A percentile compares a stretch with the other conserved stretches of the same genome.
These are phyloP conservation scores for Neotoxoptera formosana DNA, from an alignment of 1,140 invertebrate species.

Conservation along the genomic window DNA sequence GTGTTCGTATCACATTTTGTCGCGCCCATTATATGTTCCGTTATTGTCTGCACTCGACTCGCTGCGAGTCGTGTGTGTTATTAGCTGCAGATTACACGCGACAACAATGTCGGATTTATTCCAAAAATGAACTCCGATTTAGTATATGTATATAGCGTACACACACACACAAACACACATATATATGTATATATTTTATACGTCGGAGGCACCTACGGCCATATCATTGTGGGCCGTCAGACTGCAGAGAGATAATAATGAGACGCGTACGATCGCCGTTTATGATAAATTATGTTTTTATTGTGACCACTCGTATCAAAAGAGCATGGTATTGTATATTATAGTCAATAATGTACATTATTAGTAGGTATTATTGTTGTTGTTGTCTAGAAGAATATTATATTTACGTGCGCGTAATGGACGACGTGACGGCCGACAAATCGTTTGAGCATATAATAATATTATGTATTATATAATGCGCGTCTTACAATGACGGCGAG, in stretches of 20 bases:
- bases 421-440: constrained; percentile 31
- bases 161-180: too few relatives aligned
- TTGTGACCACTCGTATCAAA: constrained; percentile 46
- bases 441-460: background rate
- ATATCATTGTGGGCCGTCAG: background rate
- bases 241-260: constrained; percentile 11
- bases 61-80: background rate
- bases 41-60: constrained; percentile 54
- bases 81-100: constrained; percentile 38
- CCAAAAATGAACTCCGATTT: constrained; percentile 31
- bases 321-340: background rate
- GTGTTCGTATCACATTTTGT: constrained; percentile 42
- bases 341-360: background rate
- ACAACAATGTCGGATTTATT: background rate
- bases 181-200: too few relatives aligned
- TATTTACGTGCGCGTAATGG: background rate
- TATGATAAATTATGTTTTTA: constrained; percentile 54
- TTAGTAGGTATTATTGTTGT: too few relatives aligned
- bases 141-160: background rate
- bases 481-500: background rate
- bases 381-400: background rate
- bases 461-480: background rate
- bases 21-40: background rate
- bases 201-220: background rate
- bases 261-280: background rate